These are phyloP conservation scores for Meloidogyne floridensis DNA, from an alignment of 1,140 invertebrate species.

Conservation along the genomic window DNA sequence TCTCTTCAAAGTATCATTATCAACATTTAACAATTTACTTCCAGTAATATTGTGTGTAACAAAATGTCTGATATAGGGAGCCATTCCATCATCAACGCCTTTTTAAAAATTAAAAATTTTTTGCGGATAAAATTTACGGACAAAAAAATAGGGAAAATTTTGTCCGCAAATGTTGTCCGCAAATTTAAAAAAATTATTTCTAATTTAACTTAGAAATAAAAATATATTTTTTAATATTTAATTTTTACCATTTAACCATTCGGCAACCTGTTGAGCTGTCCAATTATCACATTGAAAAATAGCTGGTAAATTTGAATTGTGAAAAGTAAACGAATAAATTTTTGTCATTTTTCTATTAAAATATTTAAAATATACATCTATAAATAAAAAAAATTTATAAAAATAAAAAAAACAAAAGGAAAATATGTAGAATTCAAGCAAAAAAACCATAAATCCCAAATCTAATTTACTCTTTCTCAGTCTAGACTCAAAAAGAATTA, in stretches of 20 bases:
- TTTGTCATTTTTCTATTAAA: not conserved
- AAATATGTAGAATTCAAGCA: not conserved
- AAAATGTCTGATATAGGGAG: slow-evolving; percentile 32
- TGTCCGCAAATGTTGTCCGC: not conserved
- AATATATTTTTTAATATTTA: not conserved
- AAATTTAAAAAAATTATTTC: not conserved
- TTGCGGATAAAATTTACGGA: not conserved
- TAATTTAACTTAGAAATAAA: not conserved
- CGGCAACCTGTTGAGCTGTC: slow-evolving; percentile 27
- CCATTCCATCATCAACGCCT: slow-evolving; percentile 44
- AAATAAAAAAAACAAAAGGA: no score
- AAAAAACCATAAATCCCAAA: not conserved
- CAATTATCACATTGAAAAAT: slow-evolving; percentile 37
- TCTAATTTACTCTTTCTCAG: no score
- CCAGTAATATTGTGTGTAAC: slow-evolving; percentile 32
- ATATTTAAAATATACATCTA: not conserved
- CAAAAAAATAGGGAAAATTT: no score
- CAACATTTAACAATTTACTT: slow-evolving; percentile 27
- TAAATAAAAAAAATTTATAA: no score
- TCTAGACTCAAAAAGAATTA: not conserved
- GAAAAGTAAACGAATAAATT: not conserved
- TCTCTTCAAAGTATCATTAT: slow-evolving; percentile 30
- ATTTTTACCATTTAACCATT: slow-evolving; percentile 39
- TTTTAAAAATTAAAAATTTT: slow-evolving; percentile 5
- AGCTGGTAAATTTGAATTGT: slow-evolving; percentile 9